phyloP scores from a whole-genome alignment of 1,140 invertebrate species.

The Protaetia brevitarsis region DNA sequence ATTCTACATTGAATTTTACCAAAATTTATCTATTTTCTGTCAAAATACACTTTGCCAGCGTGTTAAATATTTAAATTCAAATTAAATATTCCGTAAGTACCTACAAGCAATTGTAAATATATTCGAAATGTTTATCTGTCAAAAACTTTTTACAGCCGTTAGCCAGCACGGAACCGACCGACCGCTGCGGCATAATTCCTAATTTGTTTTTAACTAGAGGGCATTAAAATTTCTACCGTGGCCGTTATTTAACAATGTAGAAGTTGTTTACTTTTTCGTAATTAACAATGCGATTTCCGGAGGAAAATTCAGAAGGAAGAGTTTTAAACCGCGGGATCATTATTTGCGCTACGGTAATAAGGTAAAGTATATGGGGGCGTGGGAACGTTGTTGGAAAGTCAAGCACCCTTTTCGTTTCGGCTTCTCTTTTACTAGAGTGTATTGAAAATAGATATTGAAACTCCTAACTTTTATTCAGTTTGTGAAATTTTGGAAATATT shows the following conservation, averaged over 20 bases:
- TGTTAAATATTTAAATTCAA: constrained; percentile 7
- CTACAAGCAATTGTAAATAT: not conserved
- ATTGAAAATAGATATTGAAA: too few species aligned
- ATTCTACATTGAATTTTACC: not conserved
- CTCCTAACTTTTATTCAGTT: too few species aligned
- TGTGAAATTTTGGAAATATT: too few species aligned
- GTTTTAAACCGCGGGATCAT: too few species aligned
- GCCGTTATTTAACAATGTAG: not conserved
- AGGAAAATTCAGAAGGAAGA: not conserved
- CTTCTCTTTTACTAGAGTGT: too few species aligned
- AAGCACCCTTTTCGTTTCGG: too few species aligned
- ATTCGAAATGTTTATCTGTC: not conserved
- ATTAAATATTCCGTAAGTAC: constrained; percentile 1
- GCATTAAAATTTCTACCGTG: not conserved
- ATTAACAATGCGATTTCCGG: not conserved
- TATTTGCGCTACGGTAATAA: too few species aligned
- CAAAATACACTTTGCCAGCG: not conserved
- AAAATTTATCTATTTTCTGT: not conserved
- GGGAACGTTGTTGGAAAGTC: too few species aligned
- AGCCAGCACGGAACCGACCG: not conserved
- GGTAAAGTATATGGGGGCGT: too few species aligned
- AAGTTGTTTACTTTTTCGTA: constrained; percentile 13
- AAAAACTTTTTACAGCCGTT: constrained; percentile 14
- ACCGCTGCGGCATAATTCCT: not conserved
- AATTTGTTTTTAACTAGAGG: constrained; percentile 17